Base-by-base conservation (phyloP, 2,113 vertebrate species). In the Hirundichthys speculiger region DNA sequence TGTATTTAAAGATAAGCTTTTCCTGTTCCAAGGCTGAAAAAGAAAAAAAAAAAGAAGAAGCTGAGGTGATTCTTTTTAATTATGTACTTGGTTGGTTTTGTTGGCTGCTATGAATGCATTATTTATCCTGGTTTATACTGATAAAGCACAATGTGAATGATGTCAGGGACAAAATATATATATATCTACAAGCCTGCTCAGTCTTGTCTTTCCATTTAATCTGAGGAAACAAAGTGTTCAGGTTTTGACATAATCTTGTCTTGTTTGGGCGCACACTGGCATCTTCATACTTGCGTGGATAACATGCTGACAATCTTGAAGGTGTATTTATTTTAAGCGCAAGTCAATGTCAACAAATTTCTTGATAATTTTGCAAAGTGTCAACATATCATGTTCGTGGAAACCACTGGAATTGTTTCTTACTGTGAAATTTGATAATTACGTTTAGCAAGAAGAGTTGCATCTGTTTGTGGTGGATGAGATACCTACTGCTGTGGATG, bases 61-160 rank as follows among this genome's bases (percentile, higher is more conserved):
- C 75, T 75, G 62, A 77, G 49, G 34, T 50, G 21, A 73, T 63
- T 73, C 14, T 48, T 73, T 74, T 70, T 62, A 18, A 70, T 75
- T 63, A 67, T 71, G 49, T 50, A 66, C 74, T 70, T 73, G 70
- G 49, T 60, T 70, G 71, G 68, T 60, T 69, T 63, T 75, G 57
- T 79, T 64, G 68, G 48, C 69, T 66, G 22, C 46, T 40, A 60
- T 69, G 77, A 67, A 82, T 83, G 75, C 59, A 75, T 86, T 62
- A 86, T 83, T 77, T 75, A 73, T 72, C 21, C 18, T 75, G 72
- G 64, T 64, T 61, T 43, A 77, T n/a, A 55, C 14, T 67, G 68
- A 78, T 53, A 50, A 75, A 77, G 56, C 30, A 57, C 14, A 15
- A 30, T 53, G 66, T 70, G 60, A 42, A 52, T 65, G 67, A 71